phyloP scores from a whole-genome alignment of 2,888 invertebrate genomes.

The Phasia obesa region DNA sequence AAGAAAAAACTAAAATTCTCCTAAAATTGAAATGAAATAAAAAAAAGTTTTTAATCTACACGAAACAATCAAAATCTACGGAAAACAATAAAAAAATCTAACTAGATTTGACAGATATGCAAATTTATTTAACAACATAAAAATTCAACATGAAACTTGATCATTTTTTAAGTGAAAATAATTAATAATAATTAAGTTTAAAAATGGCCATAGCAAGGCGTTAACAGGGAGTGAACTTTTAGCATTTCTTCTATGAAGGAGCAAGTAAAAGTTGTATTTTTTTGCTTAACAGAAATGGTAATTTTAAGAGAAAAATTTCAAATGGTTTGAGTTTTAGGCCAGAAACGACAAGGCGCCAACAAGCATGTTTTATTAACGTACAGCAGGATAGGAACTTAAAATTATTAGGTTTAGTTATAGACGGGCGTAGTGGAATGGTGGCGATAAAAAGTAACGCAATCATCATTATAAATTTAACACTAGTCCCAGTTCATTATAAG shows the following conservation, averaged over 20 bases:
- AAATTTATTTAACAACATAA: constrained; percentile 31
- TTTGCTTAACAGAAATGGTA: neutral
- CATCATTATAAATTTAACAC: too few relatives aligned
- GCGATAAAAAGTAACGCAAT: neutral
- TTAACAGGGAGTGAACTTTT: neutral
- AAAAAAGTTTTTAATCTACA: constrained; percentile 39
- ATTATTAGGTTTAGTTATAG: too few relatives aligned
- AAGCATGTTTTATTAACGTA: constrained; percentile 28
- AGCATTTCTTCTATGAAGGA: neutral
- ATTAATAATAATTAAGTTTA: constrained; percentile 46
- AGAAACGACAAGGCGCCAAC: constrained; percentile 56
- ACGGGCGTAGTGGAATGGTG: neutral
- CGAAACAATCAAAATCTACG: constrained; percentile 19
- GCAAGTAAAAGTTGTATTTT: too few relatives aligned
- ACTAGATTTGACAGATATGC: constrained; percentile 35
- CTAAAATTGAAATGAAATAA: constrained; percentile 35
- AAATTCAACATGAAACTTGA: constrained; percentile 38
- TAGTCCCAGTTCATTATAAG: too few relatives aligned
- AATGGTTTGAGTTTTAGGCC: neutral
- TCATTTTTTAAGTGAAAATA: constrained; percentile 47
- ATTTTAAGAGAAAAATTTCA: neutral
- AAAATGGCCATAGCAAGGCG: neutral
- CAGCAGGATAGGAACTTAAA: neutral
- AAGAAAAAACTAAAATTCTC: neutral
- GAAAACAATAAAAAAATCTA: constrained; percentile 12